Base-by-base conservation (phyloP, 2,888 invertebrate species). In the Protodeltote pygarga region DNA sequence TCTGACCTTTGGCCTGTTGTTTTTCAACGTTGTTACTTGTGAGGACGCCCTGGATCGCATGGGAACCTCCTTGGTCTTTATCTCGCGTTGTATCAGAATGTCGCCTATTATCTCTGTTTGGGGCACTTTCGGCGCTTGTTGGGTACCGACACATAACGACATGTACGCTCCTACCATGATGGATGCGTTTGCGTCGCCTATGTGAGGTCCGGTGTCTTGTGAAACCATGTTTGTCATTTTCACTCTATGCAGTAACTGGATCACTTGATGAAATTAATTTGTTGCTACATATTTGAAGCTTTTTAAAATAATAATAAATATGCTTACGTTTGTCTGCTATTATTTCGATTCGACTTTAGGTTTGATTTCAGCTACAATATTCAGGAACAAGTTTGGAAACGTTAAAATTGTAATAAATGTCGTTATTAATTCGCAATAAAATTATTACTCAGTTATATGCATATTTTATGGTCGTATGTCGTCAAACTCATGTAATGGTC, bases 21-120 rank as follows among this genome's bases (percentile, higher is more conserved):
- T 73, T 51, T 66, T 60, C 45, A 53, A 54, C 46, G 72, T 67
- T 65, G 68, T 68, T 72, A 63, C 66, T 64, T 64, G 68, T 63
- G 67, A 75, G 76, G 77, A 79, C 77, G 80, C 77, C 75, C 77
- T 79, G 78, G 81, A 77, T 78, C 73, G 77, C 88, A 87, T 89
- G 90, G 88, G 92, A 91, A 89, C 85, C 84, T 80, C 79, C 81
- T 77, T 71, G 60, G 52, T 67, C 71, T 79, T 90, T 91, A 92
- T 92, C 91, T 86, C 61, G 71, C 73, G 82, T 87, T 89, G 92
- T 92, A 92, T 92, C 91, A 79, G 77, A 82, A 81, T 91, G 91
- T 91, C 88, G 86, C 84, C 89, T 79, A 90, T 90, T 91, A 92
- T 92, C 92, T 91, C 76, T 71, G 79, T 79, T 83, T 81, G 79